These are phyloP conservation scores for Caenorhabditis zanzibari DNA, from an alignment of 2,888 invertebrate genomes.

Conservation along the genomic window DNA sequence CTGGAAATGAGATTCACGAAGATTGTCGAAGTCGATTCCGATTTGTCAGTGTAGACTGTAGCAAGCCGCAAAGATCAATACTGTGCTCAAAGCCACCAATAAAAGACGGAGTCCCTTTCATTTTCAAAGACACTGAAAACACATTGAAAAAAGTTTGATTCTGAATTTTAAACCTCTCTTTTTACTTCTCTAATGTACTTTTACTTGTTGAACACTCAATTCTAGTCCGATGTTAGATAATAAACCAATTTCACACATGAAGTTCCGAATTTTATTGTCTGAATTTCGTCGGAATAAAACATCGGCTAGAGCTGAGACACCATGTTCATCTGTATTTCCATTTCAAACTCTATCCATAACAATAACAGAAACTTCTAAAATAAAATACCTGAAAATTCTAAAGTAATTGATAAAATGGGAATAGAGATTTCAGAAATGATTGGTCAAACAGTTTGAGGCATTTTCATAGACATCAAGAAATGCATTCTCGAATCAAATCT, in stretches of 20 bases:
- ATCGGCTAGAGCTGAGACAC: constrained; percentile 35
- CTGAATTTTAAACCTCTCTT: not conserved
- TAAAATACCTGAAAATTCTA: no score
- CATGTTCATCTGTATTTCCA: not conserved
- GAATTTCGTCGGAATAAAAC: constrained; percentile 37
- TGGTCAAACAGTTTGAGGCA: no score
- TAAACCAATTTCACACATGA: constrained; percentile 51
- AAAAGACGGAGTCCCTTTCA: constrained; percentile 34
- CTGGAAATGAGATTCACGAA: constrained; percentile 57
- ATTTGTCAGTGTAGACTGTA: constrained; percentile 52
- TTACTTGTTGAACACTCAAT: constrained; percentile 34
- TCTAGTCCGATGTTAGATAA: constrained; percentile 58
- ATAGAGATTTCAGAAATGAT: no score
- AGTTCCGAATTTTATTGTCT: constrained; percentile 14
- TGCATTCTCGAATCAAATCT: no score
- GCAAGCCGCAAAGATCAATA: constrained; percentile 40
- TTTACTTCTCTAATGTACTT: constrained; percentile 47
- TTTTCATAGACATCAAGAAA: no score
- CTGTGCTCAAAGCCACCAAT: constrained; percentile 54
- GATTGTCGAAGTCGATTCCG: constrained; percentile 55
- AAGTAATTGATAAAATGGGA: no score
- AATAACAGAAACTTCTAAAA: no score
- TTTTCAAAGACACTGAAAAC: constrained; percentile 47
- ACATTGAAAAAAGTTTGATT: constrained; percentile 25
- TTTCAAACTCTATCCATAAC: not conserved